These are phyloP conservation scores for Poecile atricapillus DNA, from an alignment of 2,113 vertebrate genomes.

Conservation along the genomic window DNA sequence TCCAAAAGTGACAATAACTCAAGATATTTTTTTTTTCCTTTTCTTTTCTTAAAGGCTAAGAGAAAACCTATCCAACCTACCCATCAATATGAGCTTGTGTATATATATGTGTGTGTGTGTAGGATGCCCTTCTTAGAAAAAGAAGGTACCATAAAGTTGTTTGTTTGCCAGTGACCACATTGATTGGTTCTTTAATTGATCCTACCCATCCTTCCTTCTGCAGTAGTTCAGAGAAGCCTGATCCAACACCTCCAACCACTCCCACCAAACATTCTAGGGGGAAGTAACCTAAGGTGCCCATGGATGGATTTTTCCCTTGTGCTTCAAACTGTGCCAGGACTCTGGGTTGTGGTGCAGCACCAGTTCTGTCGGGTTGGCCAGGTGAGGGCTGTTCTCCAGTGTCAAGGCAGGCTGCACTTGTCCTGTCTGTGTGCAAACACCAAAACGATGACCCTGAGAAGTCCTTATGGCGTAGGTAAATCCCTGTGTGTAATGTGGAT, in stretches of 20 bases:
- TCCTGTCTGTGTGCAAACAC: neutral
- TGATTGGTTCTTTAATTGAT: neutral
- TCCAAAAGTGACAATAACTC: neutral
- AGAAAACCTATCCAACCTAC: slow-evolving; percentile 1
- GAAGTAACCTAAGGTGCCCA: neutral
- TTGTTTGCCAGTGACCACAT: neutral
- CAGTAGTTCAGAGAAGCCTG: neutral
- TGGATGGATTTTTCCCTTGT: slow-evolving; percentile 49
- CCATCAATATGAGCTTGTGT: neutral
- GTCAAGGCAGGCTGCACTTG: neutral
- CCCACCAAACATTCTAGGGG: neutral
- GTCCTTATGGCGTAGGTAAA: neutral
- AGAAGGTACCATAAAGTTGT: neutral
- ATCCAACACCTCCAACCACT: neutral
- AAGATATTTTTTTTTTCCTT: neutral
- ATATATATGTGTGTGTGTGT: neutral
- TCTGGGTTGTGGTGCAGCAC: neutral
- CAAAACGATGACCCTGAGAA: neutral
- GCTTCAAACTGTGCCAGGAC: neutral
- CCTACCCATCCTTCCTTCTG: neutral
- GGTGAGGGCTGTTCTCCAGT: neutral
- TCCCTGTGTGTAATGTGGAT: neutral
- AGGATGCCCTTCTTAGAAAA: neutral
- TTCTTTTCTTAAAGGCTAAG: neutral
- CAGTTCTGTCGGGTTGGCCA: neutral